A percentile compares a stretch with the other conserved stretches of the same genome.
Evolutionary conservation across 2,888 invertebrate species (phyloP).

Genomic region (Conistra vaccinii): DNA sequence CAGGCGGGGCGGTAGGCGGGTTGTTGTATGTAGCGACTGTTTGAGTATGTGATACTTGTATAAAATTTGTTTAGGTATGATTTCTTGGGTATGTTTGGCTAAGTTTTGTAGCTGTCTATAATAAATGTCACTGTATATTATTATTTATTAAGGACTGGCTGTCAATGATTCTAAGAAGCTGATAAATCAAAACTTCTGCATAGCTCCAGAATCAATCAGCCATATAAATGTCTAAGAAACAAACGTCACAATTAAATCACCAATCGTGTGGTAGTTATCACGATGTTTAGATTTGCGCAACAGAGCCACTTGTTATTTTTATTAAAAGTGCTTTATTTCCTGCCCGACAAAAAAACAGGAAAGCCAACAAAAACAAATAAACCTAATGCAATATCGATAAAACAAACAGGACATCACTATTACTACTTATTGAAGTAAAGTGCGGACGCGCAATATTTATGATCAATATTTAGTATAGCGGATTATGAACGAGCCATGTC

Average conservation of each 20-base stretch:
- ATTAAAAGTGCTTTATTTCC: background rate
- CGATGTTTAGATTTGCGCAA: background rate
- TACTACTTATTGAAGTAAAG: constrained; percentile 32
- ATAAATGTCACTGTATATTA: background rate
- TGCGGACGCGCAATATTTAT: constrained; percentile 49
- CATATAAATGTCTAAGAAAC: background rate
- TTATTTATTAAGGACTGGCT: background rate
- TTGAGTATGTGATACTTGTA: constrained; percentile 35
- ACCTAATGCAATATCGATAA: constrained; percentile 25
- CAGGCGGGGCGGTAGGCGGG: constrained; percentile 78
- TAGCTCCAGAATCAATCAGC: no score
- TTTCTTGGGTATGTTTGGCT: background rate
- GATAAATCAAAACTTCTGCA: no score
- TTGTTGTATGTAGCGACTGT: constrained; percentile 50
- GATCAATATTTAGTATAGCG: constrained; percentile 53
- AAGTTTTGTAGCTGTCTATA: background rate
- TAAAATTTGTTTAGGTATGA: constrained; percentile 22
- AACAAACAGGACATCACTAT: constrained; percentile 47
- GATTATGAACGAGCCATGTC: constrained; percentile 46
- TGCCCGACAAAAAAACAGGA: constrained; percentile 3
- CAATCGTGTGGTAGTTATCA: background rate
- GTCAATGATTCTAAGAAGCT: background rate
- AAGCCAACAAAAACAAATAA: constrained; percentile 8
- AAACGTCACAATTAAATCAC: background rate
- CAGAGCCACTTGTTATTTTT: background rate